Conservation (phyloP, 2,113 vertebrate genomes). For the Aspiorhynchus laticeps region DNA sequence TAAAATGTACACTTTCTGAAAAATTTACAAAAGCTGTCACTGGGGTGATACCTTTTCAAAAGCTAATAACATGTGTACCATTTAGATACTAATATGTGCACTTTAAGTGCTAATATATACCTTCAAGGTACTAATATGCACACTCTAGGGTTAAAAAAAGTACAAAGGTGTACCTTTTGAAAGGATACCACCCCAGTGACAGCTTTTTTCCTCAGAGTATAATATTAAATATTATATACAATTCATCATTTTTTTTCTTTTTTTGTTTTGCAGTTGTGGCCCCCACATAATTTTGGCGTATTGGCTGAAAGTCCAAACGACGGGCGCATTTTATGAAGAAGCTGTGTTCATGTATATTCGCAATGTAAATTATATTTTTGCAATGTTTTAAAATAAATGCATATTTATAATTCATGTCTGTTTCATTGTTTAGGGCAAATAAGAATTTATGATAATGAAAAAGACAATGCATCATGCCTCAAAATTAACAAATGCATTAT, state of each 20-base stretch:
- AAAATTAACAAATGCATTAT: neutral
- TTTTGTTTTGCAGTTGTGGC: constrained; percentile 87
- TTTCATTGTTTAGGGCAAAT: constrained; percentile 1
- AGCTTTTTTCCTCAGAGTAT: neutral
- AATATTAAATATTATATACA: no score
- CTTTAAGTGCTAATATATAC: neutral
- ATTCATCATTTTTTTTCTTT: constrained; percentile 53
- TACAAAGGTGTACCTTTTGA: no score
- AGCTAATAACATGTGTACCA: neutral
- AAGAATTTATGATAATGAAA: neutral
- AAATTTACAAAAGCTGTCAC: neutral
- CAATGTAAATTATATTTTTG: constrained; percentile 57
- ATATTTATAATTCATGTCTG: constrained; percentile 32
- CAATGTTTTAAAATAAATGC: constrained; percentile 70
- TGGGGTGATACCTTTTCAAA: neutral
- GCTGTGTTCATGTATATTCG: constrained; percentile 64
- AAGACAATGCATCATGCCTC: neutral
- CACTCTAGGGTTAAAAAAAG: neutral
- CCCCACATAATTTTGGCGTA: constrained; percentile 83
- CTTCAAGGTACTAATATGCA: neutral
- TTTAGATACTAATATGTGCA: neutral
- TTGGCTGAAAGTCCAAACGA: constrained; percentile 86
- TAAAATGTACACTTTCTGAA: neutral
- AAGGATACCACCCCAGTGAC: neutral
- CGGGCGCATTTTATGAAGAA: constrained; percentile 75